Evolutionary conservation across 2,797 vertebrate species (phyloP), one percentile per base, ranked within the genome.

Genomic region (Mus caroli): DNA sequence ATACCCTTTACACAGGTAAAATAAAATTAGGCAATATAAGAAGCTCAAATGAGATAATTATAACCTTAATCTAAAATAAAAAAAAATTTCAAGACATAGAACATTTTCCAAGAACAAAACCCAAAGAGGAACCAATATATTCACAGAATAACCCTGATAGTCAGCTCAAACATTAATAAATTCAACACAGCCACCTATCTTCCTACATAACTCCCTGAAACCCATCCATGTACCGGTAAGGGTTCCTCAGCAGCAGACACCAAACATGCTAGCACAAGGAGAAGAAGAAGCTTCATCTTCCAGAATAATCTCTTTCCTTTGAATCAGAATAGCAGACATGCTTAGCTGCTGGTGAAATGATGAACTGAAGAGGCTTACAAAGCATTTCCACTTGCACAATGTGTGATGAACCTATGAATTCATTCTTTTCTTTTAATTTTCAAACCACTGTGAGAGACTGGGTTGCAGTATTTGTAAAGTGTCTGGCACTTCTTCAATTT

Each of bases 401-500:
- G 3, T 69, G 2, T 3, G 0, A n/a, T 19, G 34, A n/a, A 69
- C 15, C 2, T n/a, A 6, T 69, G 2, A 14, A 6, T 69, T n/a
- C 31, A 34, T 1, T 26, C 60, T 10, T 43, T 43, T 43, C 43
- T 43, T 3, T 26, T 11, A 67, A 15, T 67, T 34, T 67, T 34
- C 31, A 34, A 1, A 67, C 5, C 64, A 67, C 9, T 69, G n/a
- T 69, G 67, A 6, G 2, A 69, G 34, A 17, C 14, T 17, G 34
- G 6, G 31, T n/a, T 1, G 2, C 14, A n/a, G 9, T 50, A 69
- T 69, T 69, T 69, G 15, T 69, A 34, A n/a, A 4, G 2, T 8
- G 8, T n/a, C 15, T 69, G 67, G 34, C 64, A 34, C 17, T 69
- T 14, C 64, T n/a, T 9, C 6, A 7, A 19, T 69, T 69, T 8